A percentile compares a stretch with the other conserved stretches of the same genome.
Conservation (phyloP, 2,888 invertebrate species). For the Microplitis deprimator region DNA sequence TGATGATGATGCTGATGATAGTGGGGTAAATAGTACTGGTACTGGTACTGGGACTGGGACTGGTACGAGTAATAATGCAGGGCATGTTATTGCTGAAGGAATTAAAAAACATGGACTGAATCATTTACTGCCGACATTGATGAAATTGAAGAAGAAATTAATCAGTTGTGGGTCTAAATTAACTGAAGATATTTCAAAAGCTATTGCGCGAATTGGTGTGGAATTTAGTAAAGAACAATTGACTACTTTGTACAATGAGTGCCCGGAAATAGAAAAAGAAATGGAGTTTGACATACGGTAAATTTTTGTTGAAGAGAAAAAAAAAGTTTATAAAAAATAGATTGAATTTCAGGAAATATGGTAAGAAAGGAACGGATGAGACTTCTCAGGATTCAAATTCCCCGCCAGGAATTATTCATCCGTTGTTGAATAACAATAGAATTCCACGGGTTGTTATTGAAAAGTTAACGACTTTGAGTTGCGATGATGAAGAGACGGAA, state of each 20-base stretch:
- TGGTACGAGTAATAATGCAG: constrained; percentile 47
- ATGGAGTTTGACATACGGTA: constrained; percentile 58
- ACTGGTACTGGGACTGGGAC: constrained; percentile 54
- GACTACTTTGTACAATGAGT: constrained; percentile 58
- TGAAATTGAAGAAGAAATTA: constrained; percentile 76
- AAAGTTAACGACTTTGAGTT: constrained; percentile 57
- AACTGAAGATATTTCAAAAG: constrained; percentile 71
- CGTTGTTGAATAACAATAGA: constrained; percentile 21
- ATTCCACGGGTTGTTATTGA: constrained; percentile 57
- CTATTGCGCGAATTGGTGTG: constrained; percentile 72
- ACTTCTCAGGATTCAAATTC: constrained; percentile 13
- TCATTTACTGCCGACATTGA: constrained; percentile 78
- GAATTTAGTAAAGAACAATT: constrained; percentile 73
- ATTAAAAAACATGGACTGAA: constrained; percentile 80
- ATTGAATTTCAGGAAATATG: constrained; percentile 48
- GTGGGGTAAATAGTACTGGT: constrained; percentile 71
- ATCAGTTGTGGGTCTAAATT: constrained; percentile 69
- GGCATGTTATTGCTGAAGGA: constrained; percentile 68
- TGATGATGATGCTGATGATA: constrained; percentile 72
- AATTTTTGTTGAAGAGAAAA: constrained; percentile 27
- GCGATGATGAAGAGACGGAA: constrained; percentile 34
- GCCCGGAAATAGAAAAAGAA: constrained; percentile 64
- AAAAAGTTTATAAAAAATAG: constrained; percentile 17
- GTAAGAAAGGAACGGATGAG: constrained; percentile 38
- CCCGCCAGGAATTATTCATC: background rate